Evolutionary conservation across 2,888 invertebrate genomes (phyloP), one percentile per base, ranked within the genome.

Genomic region (Phaedon cochleariae): DNA sequence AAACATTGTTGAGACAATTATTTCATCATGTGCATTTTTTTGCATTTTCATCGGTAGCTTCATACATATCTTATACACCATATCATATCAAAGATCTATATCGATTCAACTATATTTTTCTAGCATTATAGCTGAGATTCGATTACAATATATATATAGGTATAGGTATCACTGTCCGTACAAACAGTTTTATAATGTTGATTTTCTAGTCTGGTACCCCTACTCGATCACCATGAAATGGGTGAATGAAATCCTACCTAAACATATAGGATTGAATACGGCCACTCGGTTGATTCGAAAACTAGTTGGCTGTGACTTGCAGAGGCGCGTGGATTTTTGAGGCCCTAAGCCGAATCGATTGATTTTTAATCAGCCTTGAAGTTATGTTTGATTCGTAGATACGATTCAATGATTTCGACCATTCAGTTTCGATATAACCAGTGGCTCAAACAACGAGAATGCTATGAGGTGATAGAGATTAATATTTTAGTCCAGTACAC

Each of bases 121-220:
- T n/a, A n/a, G n/a, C n/a, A n/a, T n/a, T n/a, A n/a, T n/a, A n/a
- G n/a, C n/a, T n/a, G n/a, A n/a, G n/a, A n/a, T n/a, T n/a, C n/a
- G n/a, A n/a, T n/a, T n/a, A n/a, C n/a, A n/a, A n/a, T n/a, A n/a
- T n/a, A n/a, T n/a, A n/a, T n/a, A n/a, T n/a, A n/a, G n/a, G n/a
- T n/a, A n/a, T n/a, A 26, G 26, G 26, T 65, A 58, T 61, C 67
- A 54, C 57, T 67, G 49, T 67, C 65, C 58, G n/a, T n/a, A n/a
- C n/a, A n/a, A n/a, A n/a, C n/a, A 61, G 45, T 55, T 63, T 67
- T 63, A 63, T 60, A 61, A 48, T 54, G 48, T 61, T 31, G 60
- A 61, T 64, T 65, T 61, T 54, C 68, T 64, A 61, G 58, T 68
- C 58, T 62, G 29, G 46, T 59, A 59, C 59, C 59, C 37, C 22